A percentile compares a stretch with the other conserved stretches of the same genome.
phyloP scores from a whole-genome alignment of 2,888 invertebrate species.

The Xestia ashworthii region DNA sequence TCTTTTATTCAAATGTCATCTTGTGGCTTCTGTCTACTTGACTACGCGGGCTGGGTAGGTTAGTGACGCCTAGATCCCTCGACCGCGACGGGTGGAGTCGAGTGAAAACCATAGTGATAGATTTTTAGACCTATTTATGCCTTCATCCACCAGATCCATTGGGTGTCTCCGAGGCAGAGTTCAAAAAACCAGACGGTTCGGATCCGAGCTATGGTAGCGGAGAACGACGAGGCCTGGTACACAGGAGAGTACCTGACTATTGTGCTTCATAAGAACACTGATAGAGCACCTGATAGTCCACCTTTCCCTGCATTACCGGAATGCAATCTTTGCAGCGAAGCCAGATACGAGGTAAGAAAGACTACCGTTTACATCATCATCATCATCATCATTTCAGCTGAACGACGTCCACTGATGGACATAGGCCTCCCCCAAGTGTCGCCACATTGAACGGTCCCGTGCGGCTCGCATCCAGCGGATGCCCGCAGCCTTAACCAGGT shows the following conservation, averaged over 20 bases:
- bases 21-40: too few relatives aligned
- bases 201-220: conserved; percentile 85
- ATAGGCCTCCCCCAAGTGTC: too few relatives aligned
- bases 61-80: too few relatives aligned
- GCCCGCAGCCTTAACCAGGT: too few relatives aligned
- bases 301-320: conserved; percentile 68
- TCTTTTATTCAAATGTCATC: too few relatives aligned
- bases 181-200: conserved; percentile 74
- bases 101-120: too few relatives aligned
- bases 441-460: too few relatives aligned
- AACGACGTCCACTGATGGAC: too few relatives aligned
- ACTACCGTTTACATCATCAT: not conserved
- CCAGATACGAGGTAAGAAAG: conserved; percentile 82
- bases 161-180: conserved; percentile 83
- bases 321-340: conserved; percentile 85
- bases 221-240: conserved; percentile 85
- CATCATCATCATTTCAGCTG: too few relatives aligned
- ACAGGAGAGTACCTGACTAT: conserved; percentile 77
- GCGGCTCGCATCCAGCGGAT: too few relatives aligned
- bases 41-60: too few relatives aligned
- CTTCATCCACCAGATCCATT: conserved; percentile 79
- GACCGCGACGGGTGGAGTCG: too few relatives aligned
- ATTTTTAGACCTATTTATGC: not conserved
- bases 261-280: conserved; percentile 76
- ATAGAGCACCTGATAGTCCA: conserved; percentile 79